Evolutionary conservation across 2,888 invertebrate species (phyloP).

Genomic region (Ecdyonurus torrentis): DNA sequence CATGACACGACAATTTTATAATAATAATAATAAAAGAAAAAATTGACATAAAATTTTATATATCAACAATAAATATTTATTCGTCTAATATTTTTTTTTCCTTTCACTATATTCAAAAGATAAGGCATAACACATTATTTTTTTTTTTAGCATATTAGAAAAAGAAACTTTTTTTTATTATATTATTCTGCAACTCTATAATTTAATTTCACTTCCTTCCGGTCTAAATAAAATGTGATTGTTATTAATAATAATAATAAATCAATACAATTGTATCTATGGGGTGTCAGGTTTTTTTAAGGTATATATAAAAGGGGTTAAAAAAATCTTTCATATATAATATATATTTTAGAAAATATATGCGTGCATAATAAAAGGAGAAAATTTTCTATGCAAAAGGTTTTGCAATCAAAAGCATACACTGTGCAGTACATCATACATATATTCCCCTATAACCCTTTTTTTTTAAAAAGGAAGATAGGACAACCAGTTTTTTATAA

Average conservation of each 20-base stretch:
- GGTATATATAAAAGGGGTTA: not conserved
- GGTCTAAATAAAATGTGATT: not conserved
- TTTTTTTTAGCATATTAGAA: no score
- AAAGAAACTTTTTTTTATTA: no score
- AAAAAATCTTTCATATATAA: not conserved
- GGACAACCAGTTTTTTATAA: not conserved
- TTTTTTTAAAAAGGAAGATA: not conserved
- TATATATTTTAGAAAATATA: not conserved
- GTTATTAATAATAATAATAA: not conserved
- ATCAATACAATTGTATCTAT: not conserved
- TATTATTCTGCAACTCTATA: no score
- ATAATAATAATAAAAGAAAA: not conserved
- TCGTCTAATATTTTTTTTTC: no score
- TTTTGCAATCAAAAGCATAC: not conserved
- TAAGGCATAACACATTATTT: no score
- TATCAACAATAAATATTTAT: no score
- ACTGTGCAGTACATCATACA: no score
- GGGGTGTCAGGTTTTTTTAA: not conserved
- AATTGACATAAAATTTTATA: no score
- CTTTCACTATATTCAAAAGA: no score
- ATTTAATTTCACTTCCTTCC: not conserved
- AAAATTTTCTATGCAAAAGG: not conserved
- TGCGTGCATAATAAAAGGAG: not conserved
- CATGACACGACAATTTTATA: not conserved
- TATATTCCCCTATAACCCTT: not conserved